These are phyloP conservation scores for Quadroppia sp. DNA, from an alignment of 2,888 invertebrate genomes.

Conservation along the genomic window DNA sequence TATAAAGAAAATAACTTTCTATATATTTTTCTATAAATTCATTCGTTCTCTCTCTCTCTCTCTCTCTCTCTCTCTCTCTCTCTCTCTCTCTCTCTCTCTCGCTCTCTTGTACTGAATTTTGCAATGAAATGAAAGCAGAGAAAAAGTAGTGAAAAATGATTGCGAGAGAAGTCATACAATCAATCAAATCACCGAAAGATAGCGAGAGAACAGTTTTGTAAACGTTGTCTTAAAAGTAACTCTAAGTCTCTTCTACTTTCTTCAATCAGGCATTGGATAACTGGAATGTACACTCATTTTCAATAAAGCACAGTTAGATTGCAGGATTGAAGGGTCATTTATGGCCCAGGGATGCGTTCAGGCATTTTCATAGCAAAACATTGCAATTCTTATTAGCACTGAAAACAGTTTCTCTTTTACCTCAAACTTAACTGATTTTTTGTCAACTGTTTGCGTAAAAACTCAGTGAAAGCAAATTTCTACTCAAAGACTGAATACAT, in stretches of 20 bases:
- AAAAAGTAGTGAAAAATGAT: slow-evolving; percentile 11
- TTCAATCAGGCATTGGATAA: slow-evolving; percentile 13
- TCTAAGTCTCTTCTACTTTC: not conserved
- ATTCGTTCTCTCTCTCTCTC: not conserved
- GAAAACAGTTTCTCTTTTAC: not conserved
- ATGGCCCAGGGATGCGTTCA: not conserved
- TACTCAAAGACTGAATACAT: too few species aligned
- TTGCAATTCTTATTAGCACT: not conserved
- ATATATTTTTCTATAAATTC: slow-evolving; percentile 27
- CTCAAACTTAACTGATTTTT: not conserved
- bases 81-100: not conserved
- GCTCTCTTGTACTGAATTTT: not conserved
- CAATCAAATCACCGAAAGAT: slow-evolving; percentile 28
- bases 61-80: not conserved
- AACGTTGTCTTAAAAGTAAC: slow-evolving; percentile 18
- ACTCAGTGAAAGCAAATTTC: not conserved
- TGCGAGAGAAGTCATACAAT: slow-evolving; percentile 19
- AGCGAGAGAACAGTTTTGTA: slow-evolving; percentile 21
- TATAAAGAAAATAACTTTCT: slow-evolving; percentile 30
- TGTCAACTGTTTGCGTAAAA: not conserved
- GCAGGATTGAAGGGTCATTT: slow-evolving; percentile 7
- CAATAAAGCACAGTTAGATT: slow-evolving; percentile 10
- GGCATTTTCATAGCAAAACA: slow-evolving; percentile 11
- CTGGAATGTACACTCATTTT: slow-evolving; percentile 12
- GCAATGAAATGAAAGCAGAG: slow-evolving; percentile 13